phyloP scores from a whole-genome alignment of 2,797 vertebrate genomes.

The Hydrophis major region DNA sequence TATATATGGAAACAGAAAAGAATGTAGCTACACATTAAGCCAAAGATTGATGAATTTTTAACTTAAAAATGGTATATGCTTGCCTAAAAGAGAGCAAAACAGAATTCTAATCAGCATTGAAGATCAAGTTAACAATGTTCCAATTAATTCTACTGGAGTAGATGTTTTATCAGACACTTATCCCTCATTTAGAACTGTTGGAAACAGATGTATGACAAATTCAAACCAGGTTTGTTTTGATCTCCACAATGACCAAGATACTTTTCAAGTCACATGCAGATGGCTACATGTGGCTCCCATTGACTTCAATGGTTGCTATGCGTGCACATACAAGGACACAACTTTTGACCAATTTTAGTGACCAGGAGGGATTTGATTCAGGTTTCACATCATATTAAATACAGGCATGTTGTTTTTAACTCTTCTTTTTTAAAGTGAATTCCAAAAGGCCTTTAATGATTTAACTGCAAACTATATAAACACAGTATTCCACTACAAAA shows the following conservation, averaged over 20 bases:
- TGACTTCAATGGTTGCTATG: conserved; percentile 39
- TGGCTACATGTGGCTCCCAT: conserved; percentile 41
- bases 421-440: conserved; percentile 13
- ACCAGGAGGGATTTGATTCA: neutral
- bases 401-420: conserved; percentile 19
- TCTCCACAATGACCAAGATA: conserved; percentile 26
- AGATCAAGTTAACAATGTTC: conserved; percentile 31
- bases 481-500: neutral
- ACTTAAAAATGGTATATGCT: conserved; percentile 2
- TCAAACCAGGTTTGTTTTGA: conserved; percentile 31
- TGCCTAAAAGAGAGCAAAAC: conserved; percentile 33
- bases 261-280: conserved; percentile 46
- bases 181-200: conserved; percentile 31
- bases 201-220: conserved; percentile 51
- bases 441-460: neutral
- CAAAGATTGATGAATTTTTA: conserved; percentile 41
- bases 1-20: conserved; percentile 40
- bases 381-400: conserved; percentile 20
- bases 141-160: conserved; percentile 38
- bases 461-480: conserved; percentile 43
- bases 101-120: conserved; percentile 38
- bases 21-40: conserved; percentile 35
- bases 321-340: conserved; percentile 22
- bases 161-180: conserved; percentile 37
- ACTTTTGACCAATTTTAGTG: conserved; percentile 24